phyloP scores from a whole-genome alignment of 2,797 vertebrate species.

The Hydrophis major region DNA sequence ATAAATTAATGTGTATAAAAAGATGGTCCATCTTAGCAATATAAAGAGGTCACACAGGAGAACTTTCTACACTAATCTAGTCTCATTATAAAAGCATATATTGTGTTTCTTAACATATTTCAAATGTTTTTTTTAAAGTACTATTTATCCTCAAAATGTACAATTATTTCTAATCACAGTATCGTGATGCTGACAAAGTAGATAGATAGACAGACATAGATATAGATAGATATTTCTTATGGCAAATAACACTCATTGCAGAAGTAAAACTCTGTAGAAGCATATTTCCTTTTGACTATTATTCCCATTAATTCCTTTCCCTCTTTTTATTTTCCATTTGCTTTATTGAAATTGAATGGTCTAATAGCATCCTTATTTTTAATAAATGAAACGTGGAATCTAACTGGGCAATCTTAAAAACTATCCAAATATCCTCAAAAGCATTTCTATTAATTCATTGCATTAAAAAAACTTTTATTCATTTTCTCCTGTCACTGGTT shows the following conservation, averaged over 20 bases:
- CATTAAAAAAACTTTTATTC: slow-evolving; percentile 81
- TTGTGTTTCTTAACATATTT: background rate
- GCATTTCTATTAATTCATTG: slow-evolving; percentile 98
- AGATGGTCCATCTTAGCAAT: background rate
- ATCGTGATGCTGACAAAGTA: background rate
- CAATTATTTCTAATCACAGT: background rate
- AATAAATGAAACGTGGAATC: slow-evolving; percentile 76
- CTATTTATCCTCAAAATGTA: background rate
- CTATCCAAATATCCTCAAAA: slow-evolving; percentile 84
- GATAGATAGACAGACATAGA: background rate
- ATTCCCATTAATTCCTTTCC: slow-evolving; percentile 63
- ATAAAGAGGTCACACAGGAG: background rate
- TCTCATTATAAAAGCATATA: background rate
- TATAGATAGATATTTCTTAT: background rate
- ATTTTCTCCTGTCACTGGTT: slow-evolving; percentile 93
- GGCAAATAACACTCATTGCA: slow-evolving; percentile 46
- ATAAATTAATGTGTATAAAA: background rate
- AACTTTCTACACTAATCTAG: background rate
- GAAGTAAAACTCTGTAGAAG: slow-evolving; percentile 59
- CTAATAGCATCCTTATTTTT: slow-evolving; percentile 84
- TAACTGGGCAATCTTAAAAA: slow-evolving; percentile 69
- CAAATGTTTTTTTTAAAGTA: background rate
- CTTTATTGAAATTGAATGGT: slow-evolving; percentile 79
- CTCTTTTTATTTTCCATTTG: slow-evolving; percentile 24
- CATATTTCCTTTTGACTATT: slow-evolving; percentile 61